Conservation (phyloP, 2,797 vertebrate species). For the Lagorchestes hirsutus region DNA sequence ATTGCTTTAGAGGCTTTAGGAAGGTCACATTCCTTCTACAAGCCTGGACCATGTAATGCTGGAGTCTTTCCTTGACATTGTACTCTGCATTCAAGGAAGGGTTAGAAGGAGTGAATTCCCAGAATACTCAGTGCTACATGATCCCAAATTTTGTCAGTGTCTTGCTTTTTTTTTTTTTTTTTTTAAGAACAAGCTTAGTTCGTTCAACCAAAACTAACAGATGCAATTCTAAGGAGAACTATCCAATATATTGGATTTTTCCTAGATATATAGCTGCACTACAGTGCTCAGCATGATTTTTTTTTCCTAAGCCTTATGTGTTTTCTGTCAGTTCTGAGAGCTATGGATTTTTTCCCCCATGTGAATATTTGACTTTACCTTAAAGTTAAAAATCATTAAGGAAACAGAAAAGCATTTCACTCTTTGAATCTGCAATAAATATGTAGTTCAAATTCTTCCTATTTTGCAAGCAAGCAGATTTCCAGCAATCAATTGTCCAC, state of each 20-base stretch:
- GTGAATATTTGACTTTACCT: constrained; percentile 57
- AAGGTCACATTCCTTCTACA: not conserved
- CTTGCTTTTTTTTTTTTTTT: not conserved
- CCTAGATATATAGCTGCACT: constrained; percentile 35
- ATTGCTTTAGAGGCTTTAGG: not conserved
- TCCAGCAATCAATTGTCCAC: constrained; percentile 17
- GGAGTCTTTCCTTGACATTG: constrained; percentile 17
- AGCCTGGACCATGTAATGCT: not conserved
- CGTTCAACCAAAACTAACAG: constrained; percentile 18
- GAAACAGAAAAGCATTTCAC: constrained; percentile 56
- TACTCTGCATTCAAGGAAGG: constrained; percentile 10
- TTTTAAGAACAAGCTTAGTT: constrained; percentile 27
- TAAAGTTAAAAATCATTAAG: constrained; percentile 68
- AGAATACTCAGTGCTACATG: not conserved
- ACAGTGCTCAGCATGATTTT: constrained; percentile 10
- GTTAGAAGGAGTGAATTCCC: constrained; percentile 13
- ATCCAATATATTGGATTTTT: constrained; percentile 43
- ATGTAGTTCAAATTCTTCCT: constrained; percentile 17
- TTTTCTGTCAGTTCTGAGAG: constrained; percentile 65
- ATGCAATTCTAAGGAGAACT: constrained; percentile 39
- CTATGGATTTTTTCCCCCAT: constrained; percentile 50
- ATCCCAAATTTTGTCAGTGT: not conserved
- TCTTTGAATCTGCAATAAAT: constrained; percentile 58
- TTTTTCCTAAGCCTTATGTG: constrained; percentile 48
- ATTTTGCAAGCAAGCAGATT: constrained; percentile 58